Percentiles rank a stretch among this genome's conserved stretches.
Conservation (phyloP, 2,113 vertebrate species). For the Sinocyclocheilus rhinocerous region DNA sequence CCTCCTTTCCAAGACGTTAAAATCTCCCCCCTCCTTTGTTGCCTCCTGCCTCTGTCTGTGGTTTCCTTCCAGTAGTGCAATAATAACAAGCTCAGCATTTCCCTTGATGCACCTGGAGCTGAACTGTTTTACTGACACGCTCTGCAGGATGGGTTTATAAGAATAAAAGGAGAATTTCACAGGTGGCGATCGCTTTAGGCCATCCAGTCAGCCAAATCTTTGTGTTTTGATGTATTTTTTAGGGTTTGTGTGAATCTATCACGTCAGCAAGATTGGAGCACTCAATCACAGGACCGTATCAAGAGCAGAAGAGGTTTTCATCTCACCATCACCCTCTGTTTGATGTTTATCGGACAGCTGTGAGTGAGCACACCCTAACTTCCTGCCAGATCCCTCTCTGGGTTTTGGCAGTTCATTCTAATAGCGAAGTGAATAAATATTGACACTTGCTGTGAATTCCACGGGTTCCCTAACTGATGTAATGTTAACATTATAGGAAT, state of each 20-base stretch:
- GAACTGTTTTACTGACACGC: neutral
- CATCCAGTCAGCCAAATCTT: neutral
- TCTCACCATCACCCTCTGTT: slow-evolving; percentile 7
- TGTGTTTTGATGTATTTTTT: slow-evolving; percentile 36
- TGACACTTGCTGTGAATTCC: slow-evolving; percentile 41
- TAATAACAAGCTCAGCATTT: slow-evolving; percentile 45
- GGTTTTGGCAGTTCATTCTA: slow-evolving; percentile 47
- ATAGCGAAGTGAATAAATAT: slow-evolving; percentile 39
- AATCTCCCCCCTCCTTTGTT: slow-evolving; percentile 30
- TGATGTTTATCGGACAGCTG: slow-evolving; percentile 32
- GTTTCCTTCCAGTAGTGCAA: slow-evolving; percentile 50
- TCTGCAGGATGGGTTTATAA: slow-evolving; percentile 2
- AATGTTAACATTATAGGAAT: slow-evolving; percentile 49
- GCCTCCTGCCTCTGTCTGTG: slow-evolving; percentile 14
- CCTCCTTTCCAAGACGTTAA: slow-evolving; percentile 8
- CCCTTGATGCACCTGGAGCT: slow-evolving; percentile 57
- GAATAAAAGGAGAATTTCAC: slow-evolving; percentile 12
- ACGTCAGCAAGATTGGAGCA: neutral
- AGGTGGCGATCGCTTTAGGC: neutral
- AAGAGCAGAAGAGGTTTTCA: slow-evolving; percentile 30
- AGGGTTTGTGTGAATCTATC: slow-evolving; percentile 31
- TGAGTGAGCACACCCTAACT: slow-evolving; percentile 19
- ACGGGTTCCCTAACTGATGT: slow-evolving; percentile 33
- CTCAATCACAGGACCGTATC: slow-evolving; percentile 6
- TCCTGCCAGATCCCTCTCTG: slow-evolving; percentile 25